These are phyloP conservation scores for Eulacestoma nigropectus DNA, from an alignment of 2,113 vertebrate species.

Conservation along the genomic window DNA sequence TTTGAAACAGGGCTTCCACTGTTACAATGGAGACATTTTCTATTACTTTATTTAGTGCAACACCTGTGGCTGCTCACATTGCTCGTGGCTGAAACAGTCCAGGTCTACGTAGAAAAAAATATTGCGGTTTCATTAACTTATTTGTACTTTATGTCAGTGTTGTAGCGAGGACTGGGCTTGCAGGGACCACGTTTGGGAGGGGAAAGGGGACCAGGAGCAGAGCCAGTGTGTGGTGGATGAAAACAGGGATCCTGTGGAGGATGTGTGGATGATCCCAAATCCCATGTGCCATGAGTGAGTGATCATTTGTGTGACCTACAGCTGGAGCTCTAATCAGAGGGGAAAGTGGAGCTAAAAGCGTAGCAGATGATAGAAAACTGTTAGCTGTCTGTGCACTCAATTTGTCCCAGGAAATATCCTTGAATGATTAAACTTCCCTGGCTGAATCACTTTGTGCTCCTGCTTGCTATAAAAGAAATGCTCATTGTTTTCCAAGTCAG, in stretches of 20 bases:
- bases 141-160: conserved; percentile 65
- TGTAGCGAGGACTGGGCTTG: neutral
- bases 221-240: neutral
- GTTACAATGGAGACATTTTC: conserved; percentile 81
- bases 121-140: conserved; percentile 72
- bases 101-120: conserved; percentile 66
- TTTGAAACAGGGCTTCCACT: conserved; percentile 79
- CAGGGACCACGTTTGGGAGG: neutral
- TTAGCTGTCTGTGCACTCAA: conserved; percentile 16
- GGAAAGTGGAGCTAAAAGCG: conserved; percentile 39
- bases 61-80: conserved; percentile 79
- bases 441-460: neutral
- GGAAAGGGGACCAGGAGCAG: neutral
- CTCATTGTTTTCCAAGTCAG: neutral
- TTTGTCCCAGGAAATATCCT: conserved; percentile 50
- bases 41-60: conserved; percentile 81
- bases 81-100: conserved; percentile 78
- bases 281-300: neutral
- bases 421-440: conserved; percentile 21
- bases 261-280: neutral
- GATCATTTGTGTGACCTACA: rapidly evolving
- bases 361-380: conserved; percentile 26
- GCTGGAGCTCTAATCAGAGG: conserved; percentile 39
- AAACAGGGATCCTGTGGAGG: neutral
- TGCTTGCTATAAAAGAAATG: neutral